These are phyloP conservation scores for Drosophila chauvacae DNA, from an alignment of 1,140 invertebrate genomes.

Conservation along the genomic window DNA sequence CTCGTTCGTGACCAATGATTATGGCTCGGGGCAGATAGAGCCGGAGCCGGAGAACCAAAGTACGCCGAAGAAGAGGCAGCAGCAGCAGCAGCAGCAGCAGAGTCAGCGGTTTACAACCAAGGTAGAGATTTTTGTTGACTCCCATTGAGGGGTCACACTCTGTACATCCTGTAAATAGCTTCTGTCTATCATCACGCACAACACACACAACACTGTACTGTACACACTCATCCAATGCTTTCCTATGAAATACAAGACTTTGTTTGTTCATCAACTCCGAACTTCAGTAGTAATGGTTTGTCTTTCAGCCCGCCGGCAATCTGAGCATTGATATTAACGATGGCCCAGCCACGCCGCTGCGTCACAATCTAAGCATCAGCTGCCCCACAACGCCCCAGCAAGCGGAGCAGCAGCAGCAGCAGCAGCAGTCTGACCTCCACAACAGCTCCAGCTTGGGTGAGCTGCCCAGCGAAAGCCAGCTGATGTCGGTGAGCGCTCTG, in stretches of 20 bases:
- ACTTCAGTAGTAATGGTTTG: conserved; percentile 42
- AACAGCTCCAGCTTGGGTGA: conserved; percentile 58
- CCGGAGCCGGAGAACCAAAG: conserved; percentile 71
- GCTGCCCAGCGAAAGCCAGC: conserved; percentile 50
- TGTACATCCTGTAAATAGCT: conserved; percentile 24
- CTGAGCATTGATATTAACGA: conserved; percentile 65
- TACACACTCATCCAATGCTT: conserved; percentile 4
- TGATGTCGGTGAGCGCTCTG: conserved; percentile 61
- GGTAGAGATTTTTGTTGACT: conserved; percentile 84
- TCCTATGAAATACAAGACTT: conserved; percentile 52
- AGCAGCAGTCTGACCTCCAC: neutral
- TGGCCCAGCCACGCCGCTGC: conserved; percentile 28
- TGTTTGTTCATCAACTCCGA: conserved; percentile 26
- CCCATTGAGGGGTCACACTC: conserved; percentile 53
- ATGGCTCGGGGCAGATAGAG: conserved; percentile 61
- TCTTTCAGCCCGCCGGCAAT: conserved; percentile 56
- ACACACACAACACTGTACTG: conserved; percentile 18
- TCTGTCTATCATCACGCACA: conserved; percentile 7
- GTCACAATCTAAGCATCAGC: conserved; percentile 53
- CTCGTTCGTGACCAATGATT: conserved; percentile 36
- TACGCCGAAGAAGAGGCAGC: conserved; percentile 69
- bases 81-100: conserved; percentile 53
- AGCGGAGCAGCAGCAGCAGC: conserved; percentile 1
- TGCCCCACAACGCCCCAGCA: conserved; percentile 75
- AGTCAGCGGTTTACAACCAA: conserved; percentile 72